Evolutionary conservation across 2,888 invertebrate species (phyloP).

Genomic region (Eretmocerus hayati): DNA sequence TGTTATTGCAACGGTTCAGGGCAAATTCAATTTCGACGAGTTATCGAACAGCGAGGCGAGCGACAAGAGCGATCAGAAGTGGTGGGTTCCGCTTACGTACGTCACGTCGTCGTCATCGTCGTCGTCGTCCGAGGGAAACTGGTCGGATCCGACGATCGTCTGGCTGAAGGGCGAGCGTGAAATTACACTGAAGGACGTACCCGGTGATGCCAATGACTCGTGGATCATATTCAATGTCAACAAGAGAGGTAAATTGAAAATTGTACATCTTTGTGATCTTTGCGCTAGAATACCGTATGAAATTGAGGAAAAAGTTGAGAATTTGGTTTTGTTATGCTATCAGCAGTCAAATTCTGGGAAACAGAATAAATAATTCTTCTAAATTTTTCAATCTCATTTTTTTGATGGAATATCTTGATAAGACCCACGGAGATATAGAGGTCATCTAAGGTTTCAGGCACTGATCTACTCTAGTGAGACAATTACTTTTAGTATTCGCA

Average conservation of each 20-base stretch:
- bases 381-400: neutral
- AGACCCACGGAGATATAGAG: too few relatives aligned
- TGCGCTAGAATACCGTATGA: too few relatives aligned
- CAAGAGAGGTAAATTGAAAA: neutral
- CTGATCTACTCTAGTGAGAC: too few relatives aligned
- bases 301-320: too few relatives aligned
- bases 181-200: conserved; percentile 18
- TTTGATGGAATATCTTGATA: too few relatives aligned
- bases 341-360: neutral
- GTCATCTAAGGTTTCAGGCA: too few relatives aligned
- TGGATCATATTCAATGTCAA: conserved; percentile 39
- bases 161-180: conserved; percentile 32
- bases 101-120: too few relatives aligned
- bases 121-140: conserved; percentile 16
- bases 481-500: too few relatives aligned
- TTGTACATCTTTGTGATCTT: too few relatives aligned
- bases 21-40: conserved; percentile 15
- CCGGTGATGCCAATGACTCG: conserved; percentile 20
- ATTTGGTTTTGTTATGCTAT: neutral
- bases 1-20: too few relatives aligned
- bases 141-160: conserved; percentile 27
- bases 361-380: neutral
- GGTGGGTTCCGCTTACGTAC: conserved; percentile 37
- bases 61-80: conserved; percentile 25
- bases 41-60: conserved; percentile 1